A percentile compares a stretch with the other conserved stretches of the same genome.
These are phyloP conservation scores for Spermophilus dauricus DNA, from an alignment of 2,113 vertebrate species.

Conservation along the genomic window DNA sequence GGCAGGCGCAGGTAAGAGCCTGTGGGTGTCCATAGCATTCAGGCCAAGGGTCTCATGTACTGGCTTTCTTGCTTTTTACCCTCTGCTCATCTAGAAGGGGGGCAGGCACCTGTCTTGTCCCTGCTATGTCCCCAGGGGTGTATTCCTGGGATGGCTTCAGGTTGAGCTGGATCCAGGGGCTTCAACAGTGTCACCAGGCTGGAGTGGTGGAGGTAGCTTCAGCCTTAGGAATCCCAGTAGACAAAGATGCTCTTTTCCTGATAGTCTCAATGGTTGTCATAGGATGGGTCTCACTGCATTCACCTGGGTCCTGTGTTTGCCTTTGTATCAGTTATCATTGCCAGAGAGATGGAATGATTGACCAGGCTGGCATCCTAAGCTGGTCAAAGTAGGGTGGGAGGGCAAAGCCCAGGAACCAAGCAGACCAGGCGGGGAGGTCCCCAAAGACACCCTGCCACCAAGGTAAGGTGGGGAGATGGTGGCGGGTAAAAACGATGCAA, in stretches of 20 bases:
- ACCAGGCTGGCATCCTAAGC: neutral
- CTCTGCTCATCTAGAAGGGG: neutral
- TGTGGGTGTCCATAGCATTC: accelerated
- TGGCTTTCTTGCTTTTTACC: neutral
- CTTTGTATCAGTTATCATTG: neutral
- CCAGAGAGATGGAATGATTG: neutral
- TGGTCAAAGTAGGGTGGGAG: neutral
- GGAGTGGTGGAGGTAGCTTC: neutral
- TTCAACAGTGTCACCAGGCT: neutral
- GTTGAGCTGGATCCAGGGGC: neutral
- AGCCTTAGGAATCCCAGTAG: neutral
- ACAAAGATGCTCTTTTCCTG: neutral
- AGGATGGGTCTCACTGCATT: neutral
- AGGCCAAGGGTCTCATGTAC: too few relatives aligned
- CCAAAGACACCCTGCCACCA: neutral
- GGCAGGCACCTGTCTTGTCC: accelerated
- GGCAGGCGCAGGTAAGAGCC: constrained; percentile 72
- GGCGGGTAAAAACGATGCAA: too few relatives aligned
- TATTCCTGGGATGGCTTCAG: constrained; percentile 34
- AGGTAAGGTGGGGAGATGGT: neutral
- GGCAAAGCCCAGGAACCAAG: neutral
- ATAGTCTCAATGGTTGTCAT: neutral
- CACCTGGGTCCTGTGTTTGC: neutral
- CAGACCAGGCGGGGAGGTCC: neutral
- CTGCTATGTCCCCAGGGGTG: neutral